Conservation (phyloP, 2,888 invertebrate species). For the Pristionchus fissidentatus region DNA sequence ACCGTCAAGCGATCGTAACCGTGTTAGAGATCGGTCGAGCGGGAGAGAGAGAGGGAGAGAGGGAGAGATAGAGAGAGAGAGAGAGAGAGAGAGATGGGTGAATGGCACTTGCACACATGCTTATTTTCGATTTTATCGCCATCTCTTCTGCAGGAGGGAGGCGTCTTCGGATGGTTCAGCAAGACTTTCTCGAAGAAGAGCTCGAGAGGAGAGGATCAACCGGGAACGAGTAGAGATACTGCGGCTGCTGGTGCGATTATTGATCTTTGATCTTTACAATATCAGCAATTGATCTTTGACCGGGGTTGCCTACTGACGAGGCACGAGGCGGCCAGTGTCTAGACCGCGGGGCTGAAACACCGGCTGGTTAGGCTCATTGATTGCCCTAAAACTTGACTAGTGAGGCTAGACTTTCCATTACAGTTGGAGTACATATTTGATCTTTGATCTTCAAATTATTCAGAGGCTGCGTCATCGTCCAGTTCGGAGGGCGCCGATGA, state of each 20-base stretch:
- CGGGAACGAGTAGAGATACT: constrained; percentile 2
- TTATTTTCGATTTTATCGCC: too few relatives aligned
- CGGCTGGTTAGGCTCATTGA: too few relatives aligned
- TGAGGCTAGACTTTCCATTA: too few relatives aligned
- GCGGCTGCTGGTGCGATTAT: constrained; percentile 16
- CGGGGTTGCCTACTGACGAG: too few relatives aligned
- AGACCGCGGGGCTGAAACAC: too few relatives aligned
- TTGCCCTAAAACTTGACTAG: too few relatives aligned
- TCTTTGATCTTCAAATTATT: not conserved
- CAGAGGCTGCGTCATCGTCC: constrained; percentile 1
- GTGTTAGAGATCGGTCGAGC: not conserved
- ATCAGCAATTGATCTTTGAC: too few relatives aligned
- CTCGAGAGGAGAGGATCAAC: not conserved
- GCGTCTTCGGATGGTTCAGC: constrained; percentile 39
- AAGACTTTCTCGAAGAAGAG: constrained; percentile 47
- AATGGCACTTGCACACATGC: too few relatives aligned
- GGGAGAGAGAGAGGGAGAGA: not conserved
- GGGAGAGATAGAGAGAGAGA: not conserved
- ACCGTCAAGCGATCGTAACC: not conserved
- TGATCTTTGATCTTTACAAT: too few relatives aligned
- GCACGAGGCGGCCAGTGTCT: too few relatives aligned
- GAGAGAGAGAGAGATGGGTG: not conserved
- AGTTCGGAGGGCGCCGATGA: not conserved
- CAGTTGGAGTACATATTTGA: not conserved
- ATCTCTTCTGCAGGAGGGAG: constrained; percentile 47